Evolutionary conservation across 2,113 vertebrate genomes (phyloP), one percentile per base, ranked within the genome.

Genomic region (Butorides virescens): DNA sequence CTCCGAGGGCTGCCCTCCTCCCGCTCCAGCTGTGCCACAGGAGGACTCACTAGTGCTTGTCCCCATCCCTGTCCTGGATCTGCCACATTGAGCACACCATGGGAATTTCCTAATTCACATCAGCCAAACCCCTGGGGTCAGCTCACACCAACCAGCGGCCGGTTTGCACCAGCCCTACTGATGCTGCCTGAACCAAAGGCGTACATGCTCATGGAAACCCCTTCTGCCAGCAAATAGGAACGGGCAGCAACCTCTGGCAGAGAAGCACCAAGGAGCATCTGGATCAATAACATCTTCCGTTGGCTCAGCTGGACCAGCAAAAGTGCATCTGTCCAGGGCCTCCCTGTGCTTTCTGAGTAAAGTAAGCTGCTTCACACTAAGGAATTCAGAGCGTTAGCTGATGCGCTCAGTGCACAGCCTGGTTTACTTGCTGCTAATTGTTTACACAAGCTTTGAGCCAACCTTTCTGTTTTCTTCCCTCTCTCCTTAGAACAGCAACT

Each of bases 201-300:
- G 2, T 4, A 16, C 0, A 0, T 9, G 42, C 32, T 80, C 3
- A 0, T 4, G 30, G 37, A 46, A 52, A 71, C 5, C 39, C 34
- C 17, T 83, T 59, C 29, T 70, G 67, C 61, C 61, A 49, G 46
- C 75, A 58, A 19, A 56, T 2, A 23, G 71, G 27, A 56, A 32
- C 3, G 6, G 49, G 32, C 77, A 81, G 68, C 81, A 52, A 1
- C 32, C 37, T 25, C 29, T 47, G 76, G 77, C 81, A 80, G 65
- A 49, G 46, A 23, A 74, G 73, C 34, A 4, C 56, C 19, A 37
- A 37, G 78, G 56, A 55, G 16, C 70, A 11, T 25, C 62, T 73
- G 62, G n/a, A 76, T 37, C 79, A 65, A 11, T 0, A 65, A 37
- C 47, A 59, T 22, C 70, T 62, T 52, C 61, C 3, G 2, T 17